phyloP scores from a whole-genome alignment of 2,113 vertebrate genomes.

The Urocitellus parryii region DNA sequence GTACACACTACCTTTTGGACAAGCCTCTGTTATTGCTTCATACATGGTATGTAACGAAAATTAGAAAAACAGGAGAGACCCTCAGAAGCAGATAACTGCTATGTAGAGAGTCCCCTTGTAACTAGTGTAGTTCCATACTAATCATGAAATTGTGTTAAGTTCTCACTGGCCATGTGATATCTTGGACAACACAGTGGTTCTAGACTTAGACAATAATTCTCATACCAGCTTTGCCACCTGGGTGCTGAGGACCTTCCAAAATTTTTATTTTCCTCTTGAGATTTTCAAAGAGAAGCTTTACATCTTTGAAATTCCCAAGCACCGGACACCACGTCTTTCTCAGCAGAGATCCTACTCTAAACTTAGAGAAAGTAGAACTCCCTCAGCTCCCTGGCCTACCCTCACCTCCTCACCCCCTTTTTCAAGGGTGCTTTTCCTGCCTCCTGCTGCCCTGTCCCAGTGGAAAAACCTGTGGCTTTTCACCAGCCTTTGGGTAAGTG shows the following conservation, averaged over 20 bases:
- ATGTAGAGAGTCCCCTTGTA: neutral
- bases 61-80: neutral
- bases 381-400: neutral
- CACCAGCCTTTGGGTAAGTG: neutral
- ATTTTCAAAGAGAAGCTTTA: constrained; percentile 23
- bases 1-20: neutral
- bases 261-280: neutral
- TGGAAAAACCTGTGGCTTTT: neutral
- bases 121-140: neutral
- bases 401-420: neutral
- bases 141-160: neutral
- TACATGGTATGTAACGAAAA: neutral
- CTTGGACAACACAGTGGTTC: neutral
- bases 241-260: neutral
- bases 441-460: neutral
- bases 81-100: neutral
- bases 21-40: neutral
- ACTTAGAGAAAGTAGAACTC: neutral
- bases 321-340: neutral
- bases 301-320: neutral
- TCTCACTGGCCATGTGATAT: neutral
- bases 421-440: neutral
- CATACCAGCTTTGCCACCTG: neutral
- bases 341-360: neutral
- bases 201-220: neutral